Evolutionary conservation across 2,113 vertebrate species (phyloP), one percentile per base, ranked within the genome.

Genomic region (Puffinus mauretanicus): DNA sequence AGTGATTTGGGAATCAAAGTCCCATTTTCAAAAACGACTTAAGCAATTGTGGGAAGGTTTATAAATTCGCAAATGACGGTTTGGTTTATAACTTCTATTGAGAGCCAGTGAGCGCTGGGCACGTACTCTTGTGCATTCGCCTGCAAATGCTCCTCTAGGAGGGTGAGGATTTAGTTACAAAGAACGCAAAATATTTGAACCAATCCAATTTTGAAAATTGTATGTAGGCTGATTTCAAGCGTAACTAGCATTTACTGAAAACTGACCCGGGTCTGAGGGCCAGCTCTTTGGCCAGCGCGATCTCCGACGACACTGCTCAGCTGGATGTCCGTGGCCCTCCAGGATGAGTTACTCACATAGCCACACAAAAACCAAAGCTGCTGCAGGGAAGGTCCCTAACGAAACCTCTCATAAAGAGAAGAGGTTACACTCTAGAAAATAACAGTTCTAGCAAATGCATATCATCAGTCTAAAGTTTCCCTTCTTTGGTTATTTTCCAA

Each of bases 151-250:
- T 73, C 40, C 46, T 20, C 9, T 8, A 77, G 32, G 46, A 83
- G 17, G 34, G 30, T 3, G 14, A 58, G 40, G 60, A 36, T 89
- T 89, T 51, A 11, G 44, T 52, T 70, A 73, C 40, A 18, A 15
- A 69, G 54, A 86, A 40, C 5, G 3, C 29, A 9, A 72, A 66
- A 46, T 17, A 24, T 51, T 81, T 38, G 26, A 82, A 47, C 10
- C 16, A 11, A 32, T 25, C 11, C 1, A 0, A 16, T 38, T 34
- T 5, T 5, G n/a, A 29, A 40, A 40, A 38, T 24, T 71, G n/a
- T 24, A 15, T 14, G 4, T 18, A 5, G 8, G 60, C 42, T 40
- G 16, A 57, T 82, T 52, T 26, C 46, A 51, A 77, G 21, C 8
- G 9, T 13, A 55, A 47, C 5, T 29, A 32, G 19, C 30, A 11